Percentiles rank a stretch among this genome's conserved stretches.
Evolutionary conservation across 53 echinoderm and acorn worm genomes (phyloP).

Genomic region (Echinarachnius parma): DNA sequence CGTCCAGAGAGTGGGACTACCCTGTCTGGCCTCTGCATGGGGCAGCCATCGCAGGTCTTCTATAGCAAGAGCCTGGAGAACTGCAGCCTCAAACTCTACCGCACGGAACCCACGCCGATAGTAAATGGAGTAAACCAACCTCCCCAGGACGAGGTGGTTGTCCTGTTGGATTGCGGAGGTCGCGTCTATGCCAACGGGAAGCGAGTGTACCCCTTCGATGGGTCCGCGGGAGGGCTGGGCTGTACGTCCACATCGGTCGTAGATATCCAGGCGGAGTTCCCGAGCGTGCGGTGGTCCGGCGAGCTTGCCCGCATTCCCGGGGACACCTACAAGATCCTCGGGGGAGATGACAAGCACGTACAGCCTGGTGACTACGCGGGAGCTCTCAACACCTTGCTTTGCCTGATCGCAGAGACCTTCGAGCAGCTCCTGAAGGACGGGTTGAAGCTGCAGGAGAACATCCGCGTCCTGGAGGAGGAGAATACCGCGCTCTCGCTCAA

Average conservation of each 20-base stretch:
- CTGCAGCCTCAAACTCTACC: slow-evolving; percentile 90
- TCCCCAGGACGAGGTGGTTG: slow-evolving; percentile 79
- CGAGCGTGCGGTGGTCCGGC: slow-evolving; percentile 41
- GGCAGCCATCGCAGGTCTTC: slow-evolving; percentile 85
- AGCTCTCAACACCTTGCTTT: slow-evolving; percentile 74
- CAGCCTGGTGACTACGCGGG: slow-evolving; percentile 74
- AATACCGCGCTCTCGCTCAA: slow-evolving; percentile 85
- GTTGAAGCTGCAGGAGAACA: slow-evolving; percentile 73
- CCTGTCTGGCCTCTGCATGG: slow-evolving; percentile 64
- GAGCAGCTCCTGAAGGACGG: slow-evolving; percentile 88
- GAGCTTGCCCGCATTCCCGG: slow-evolving; percentile 49
- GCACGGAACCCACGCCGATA: slow-evolving; percentile 59
- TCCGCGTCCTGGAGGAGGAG: slow-evolving; percentile 77
- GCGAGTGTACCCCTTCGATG: slow-evolving; percentile 88
- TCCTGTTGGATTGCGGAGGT: slow-evolving; percentile 89
- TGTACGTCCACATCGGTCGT: slow-evolving; percentile 35
- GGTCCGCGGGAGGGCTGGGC: slow-evolving; percentile 2
- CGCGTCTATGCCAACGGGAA: slow-evolving; percentile 93
- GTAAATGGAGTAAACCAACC: not conserved
- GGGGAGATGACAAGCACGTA: slow-evolving; percentile 69
- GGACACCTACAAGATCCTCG: slow-evolving; percentile 69
- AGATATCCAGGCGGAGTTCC: slow-evolving; percentile 53
- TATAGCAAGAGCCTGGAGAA: slow-evolving; percentile 91
- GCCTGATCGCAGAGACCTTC: slow-evolving; percentile 79
- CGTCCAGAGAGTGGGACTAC: slow-evolving; percentile 48